These are phyloP conservation scores for Podarcis siculus DNA, from an alignment of 2,797 vertebrate genomes.

Conservation along the genomic window DNA sequence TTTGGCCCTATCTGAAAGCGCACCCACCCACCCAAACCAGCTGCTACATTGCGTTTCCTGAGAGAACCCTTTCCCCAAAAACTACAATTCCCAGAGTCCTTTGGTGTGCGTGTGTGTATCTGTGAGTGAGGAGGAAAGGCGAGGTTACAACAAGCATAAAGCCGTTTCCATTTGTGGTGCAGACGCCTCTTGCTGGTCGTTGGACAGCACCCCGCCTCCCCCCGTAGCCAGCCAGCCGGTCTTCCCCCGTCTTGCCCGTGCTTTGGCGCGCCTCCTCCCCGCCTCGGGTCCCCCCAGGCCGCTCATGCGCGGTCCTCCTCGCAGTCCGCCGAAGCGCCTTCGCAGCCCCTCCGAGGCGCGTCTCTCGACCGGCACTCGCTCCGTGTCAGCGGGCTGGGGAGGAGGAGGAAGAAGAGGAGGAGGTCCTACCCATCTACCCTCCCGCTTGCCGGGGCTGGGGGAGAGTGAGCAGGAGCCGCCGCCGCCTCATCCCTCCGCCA, in stretches of 20 bases:
- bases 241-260: not conserved
- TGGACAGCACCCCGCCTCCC: not conserved
- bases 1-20: not conserved
- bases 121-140: not conserved
- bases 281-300: not conserved
- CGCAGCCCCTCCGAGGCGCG: too few species aligned
- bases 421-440: not conserved
- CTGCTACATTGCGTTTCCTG: not conserved
- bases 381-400: not conserved
- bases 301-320: not conserved
- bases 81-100: slow-evolving; percentile 26
- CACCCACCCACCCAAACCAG: too few species aligned
- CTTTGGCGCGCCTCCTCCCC: not conserved
- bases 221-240: not conserved
- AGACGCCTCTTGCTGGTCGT: too few species aligned
- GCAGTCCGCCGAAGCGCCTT: not conserved
- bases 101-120: not conserved
- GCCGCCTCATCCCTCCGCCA: not conserved
- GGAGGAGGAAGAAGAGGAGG: not conserved
- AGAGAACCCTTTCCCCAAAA: not conserved
- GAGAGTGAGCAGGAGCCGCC: not conserved
- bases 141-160: not conserved
- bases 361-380: not conserved
- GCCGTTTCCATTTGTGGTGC: not conserved
- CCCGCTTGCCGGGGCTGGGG: not conserved